A percentile compares a stretch with the other conserved stretches of the same genome.
Conservation (phyloP, 2,113 vertebrate species). For the Dryoscopus gambensis region DNA sequence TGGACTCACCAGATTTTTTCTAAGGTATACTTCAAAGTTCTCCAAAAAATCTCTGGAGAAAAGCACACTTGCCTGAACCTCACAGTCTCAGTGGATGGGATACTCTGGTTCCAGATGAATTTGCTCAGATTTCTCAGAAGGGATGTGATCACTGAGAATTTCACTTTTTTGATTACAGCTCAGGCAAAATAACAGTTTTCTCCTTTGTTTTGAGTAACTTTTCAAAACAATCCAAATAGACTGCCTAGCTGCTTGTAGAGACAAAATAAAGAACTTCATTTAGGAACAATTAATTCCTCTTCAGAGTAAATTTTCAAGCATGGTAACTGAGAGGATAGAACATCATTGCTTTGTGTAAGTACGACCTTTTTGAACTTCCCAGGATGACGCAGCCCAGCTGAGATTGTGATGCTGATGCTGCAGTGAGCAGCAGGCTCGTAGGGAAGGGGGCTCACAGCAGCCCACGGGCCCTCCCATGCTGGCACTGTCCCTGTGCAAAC, state of each 20-base stretch:
- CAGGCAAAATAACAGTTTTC: neutral
- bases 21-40: neutral
- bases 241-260: neutral
- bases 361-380: conserved; percentile 26
- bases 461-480: neutral
- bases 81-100: neutral
- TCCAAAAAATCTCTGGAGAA: neutral
- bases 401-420: neutral
- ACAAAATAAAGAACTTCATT: neutral
- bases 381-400: conserved; percentile 22
- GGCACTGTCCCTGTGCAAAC: neutral
- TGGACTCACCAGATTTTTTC: neutral
- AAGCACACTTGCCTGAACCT: neutral
- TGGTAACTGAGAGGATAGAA: neutral
- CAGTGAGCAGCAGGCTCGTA: neutral
- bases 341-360: neutral
- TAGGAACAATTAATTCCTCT: neutral
- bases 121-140: neutral
- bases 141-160: neutral
- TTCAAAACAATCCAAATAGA: neutral
- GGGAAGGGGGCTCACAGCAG: neutral
- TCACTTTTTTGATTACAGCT: neutral
- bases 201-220: neutral
- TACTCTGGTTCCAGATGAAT: neutral
- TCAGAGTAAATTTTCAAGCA: neutral